Percentiles rank a stretch among this genome's conserved stretches.
Conservation (phyloP, 2,888 invertebrate genomes). For the Epirrita christyi region DNA sequence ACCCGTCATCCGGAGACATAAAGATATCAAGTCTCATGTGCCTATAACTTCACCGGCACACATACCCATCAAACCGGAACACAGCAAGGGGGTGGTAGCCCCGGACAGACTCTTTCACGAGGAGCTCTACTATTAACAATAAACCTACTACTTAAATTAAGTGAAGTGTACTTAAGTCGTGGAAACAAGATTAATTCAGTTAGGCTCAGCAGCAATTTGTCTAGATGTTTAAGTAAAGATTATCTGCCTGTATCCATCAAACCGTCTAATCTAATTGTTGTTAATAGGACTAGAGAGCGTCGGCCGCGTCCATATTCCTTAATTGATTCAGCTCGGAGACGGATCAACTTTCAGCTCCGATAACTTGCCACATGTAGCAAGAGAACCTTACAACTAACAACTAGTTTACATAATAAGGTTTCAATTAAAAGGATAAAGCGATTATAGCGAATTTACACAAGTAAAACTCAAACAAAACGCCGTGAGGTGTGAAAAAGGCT, state of each 20-base stretch:
- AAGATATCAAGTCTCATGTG: too few relatives aligned
- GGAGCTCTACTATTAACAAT: too few relatives aligned
- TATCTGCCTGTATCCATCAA: conserved; percentile 59
- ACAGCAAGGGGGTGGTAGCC: too few relatives aligned
- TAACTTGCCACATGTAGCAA: conserved; percentile 58
- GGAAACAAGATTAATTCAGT: conserved; percentile 34
- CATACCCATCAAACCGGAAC: too few relatives aligned
- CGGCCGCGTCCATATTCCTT: conserved; percentile 54
- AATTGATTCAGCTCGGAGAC: conserved; percentile 71
- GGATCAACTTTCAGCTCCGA: conserved; percentile 66
- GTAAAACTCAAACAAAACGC: conserved; percentile 49
- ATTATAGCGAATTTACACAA: conserved; percentile 62
- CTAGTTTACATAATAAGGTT: conserved; percentile 66
- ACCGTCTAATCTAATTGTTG: conserved; percentile 69
- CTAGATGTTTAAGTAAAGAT: conserved; percentile 60
- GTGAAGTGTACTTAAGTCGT: conserved; percentile 15
- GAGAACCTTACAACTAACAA: conserved; percentile 67
- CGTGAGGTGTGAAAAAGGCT: conserved; percentile 53
- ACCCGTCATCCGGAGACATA: too few relatives aligned
- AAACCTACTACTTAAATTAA: conserved; percentile 7
- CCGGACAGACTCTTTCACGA: too few relatives aligned
- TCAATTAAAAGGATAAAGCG: conserved; percentile 76
- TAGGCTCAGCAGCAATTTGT: conserved; percentile 49
- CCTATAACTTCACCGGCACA: too few relatives aligned
- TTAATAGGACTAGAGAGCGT: conserved; percentile 64